Evolutionary conservation across 1,140 invertebrate species (phyloP), one percentile per base, ranked within the genome.

Genomic region (Drosophila pallidifrons): DNA sequence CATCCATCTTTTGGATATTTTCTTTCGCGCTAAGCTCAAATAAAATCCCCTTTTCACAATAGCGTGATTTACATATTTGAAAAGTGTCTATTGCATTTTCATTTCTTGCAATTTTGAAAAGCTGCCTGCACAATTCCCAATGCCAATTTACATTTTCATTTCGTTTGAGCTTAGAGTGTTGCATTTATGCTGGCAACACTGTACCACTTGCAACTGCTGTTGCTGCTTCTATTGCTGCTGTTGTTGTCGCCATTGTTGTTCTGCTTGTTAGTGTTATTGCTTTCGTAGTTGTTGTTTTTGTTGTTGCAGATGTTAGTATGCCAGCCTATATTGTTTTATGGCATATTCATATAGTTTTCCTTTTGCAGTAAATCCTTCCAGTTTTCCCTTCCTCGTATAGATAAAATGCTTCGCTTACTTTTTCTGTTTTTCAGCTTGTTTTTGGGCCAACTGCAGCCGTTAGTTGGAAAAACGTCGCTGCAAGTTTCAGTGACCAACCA

Each of bases 241-340:
- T 64, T 71, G 55, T 60, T 55, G n/a, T 13, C 41, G 49, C 15
- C 35, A 11, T 20, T 43, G 16, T 52, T 52, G 49, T 25, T 7
- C 45, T 35, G n/a, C 28, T 69, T 69, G 10, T 69, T 69, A 32
- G 16, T 49, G 54, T 51, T 67, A 57, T 75, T 73, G 51, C 47
- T 68, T 20, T 46, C 41, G 54, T 64, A 47, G n/a, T 52, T 77
- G 60, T 66, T 77, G 55, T 65, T 75, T 46, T 64, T 81, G 28
- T 35, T 67, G 59, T 32, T 74, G 72, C 72, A 75, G 66, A 75
- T 75, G 72, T 75, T 75, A 49, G 72, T 69, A 35, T 55, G 60
- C 45, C 83, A 83, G 85, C 85, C 83, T 87, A 87, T 87, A 87
- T 87, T 87, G 83, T 87, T 87, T 87, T 87, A 87, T 83, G 83